Evolutionary conservation across 2,797 vertebrate genomes (phyloP), one percentile per base, ranked within the genome.

Genomic region (Anabas testudineus): DNA sequence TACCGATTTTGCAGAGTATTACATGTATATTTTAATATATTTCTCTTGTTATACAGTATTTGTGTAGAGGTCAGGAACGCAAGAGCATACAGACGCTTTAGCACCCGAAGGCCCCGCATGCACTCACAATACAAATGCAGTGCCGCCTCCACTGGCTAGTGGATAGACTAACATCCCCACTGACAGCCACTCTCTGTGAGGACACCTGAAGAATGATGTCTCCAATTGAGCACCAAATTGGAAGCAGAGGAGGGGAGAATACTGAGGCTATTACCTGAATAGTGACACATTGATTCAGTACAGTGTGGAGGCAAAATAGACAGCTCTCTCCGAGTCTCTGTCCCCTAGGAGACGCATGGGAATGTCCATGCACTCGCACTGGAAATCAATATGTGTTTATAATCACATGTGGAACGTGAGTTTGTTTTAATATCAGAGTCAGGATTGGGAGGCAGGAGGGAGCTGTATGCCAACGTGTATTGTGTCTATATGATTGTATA

Each of bases 311-410:
- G 51, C 36, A 64, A 71, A 66, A 75, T 70, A 82, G 71, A 82
- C 57, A 51, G 77, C 64, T 73, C 68, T 77, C 57, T 76, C 63
- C 4, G 32, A 52, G 53, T n/a, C 52, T 51, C 57, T 22, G 62
- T 74, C 71, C 63, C 70, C 39, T 5, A 65, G 49, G 84, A 89
- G 92, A 90, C 92, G 88, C 91, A 78, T 70, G 80, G 85, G 18
- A 91, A 90, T 88, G 85, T 47, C 85, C 78, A 90, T 91, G 86
- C 88, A 88, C 84, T 93, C 60, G 93, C 93, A 95, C 56, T 92
- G 89, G 93, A 94, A 95, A 95, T 96, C 95, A 92, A 95, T 95
- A 91, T 67, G 85, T 86, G 89, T 94, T 93, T 95, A 94, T 95
- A 93, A 96, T 95, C 85, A 12, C 83, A 86, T 91, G 82, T 47